Percentiles rank a stretch among this genome's conserved stretches.
These are phyloP conservation scores for Typhlichthys eigenmanni DNA, from an alignment of 2,797 vertebrate genomes.

Conservation along the genomic window DNA sequence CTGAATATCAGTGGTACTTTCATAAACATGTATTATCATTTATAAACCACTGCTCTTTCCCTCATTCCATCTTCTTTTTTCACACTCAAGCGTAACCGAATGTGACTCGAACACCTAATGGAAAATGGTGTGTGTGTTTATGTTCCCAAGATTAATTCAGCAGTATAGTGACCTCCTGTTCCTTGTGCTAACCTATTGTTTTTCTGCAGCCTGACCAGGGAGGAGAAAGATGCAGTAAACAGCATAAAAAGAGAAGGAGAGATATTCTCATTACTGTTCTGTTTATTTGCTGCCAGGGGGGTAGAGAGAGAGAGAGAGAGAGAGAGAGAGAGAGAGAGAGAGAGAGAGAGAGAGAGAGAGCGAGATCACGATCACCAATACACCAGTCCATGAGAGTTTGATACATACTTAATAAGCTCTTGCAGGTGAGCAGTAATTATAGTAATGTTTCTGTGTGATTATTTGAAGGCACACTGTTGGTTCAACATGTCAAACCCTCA, in stretches of 20 bases:
- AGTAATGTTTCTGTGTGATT: constrained; percentile 9
- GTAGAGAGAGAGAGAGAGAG: constrained; percentile 2
- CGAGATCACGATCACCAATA: not conserved
- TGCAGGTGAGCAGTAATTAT: constrained; percentile 38
- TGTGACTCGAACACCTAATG: not conserved
- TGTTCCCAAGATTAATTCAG: constrained; percentile 7
- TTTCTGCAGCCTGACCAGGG: not conserved
- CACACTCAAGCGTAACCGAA: not conserved
- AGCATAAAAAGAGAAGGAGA: constrained; percentile 26
- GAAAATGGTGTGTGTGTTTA: not conserved
- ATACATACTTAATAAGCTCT: constrained; percentile 4
- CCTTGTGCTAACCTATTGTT: constrained; percentile 29
- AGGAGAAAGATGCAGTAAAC: constrained; percentile 13
- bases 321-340: constrained; percentile 20
- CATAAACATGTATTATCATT: not conserved
- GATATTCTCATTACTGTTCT: constrained; percentile 51
- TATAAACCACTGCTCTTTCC: not conserved
- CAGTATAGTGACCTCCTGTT: not conserved
- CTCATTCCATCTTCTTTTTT: not conserved
- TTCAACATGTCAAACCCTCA: constrained; percentile 33
- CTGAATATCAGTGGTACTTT: not conserved
- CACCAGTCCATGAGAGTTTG: too few relatives aligned
- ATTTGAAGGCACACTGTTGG: not conserved
- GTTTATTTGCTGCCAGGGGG: constrained; percentile 34
- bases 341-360: not conserved